Evolutionary conservation across 2,797 vertebrate genomes (phyloP), one percentile per base, ranked within the genome.

Genomic region (Chelidonichthys spinosus): DNA sequence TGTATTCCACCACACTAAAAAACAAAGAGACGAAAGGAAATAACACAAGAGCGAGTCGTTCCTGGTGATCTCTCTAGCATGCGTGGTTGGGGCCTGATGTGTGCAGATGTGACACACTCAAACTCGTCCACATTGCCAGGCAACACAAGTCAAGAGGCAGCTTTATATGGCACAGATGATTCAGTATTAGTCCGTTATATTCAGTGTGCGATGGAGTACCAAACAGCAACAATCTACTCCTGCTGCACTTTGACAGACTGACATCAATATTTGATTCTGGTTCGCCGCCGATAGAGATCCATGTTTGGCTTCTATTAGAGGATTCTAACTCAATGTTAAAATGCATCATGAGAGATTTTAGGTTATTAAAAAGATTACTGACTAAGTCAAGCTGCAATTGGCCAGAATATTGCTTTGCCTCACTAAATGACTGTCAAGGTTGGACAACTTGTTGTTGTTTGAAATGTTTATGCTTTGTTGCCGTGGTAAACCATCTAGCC

Each of bases 351-450:
- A 60, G 50, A 35, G 10, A 52, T 58, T 52, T 74, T 5, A 69
- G 76, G 13, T 46, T 44, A 15, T 47, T 59, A 61, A 66, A 59
- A 69, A 52, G 6, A 66, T 35, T 13, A 50, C 7, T 61, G 36
- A 79, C 40, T 64, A 69, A 73, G 58, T 59, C 2, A 58, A 72
- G 50, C 36, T 47, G 11, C 62, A 36, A 62, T 68, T 83, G 64
- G 5, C 37, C 64, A 59, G 36, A 82, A 59, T 63, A 83, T 58
- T 76, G 69, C 62, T 79, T 69, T 76, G 18, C 59, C 35, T 64
- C 44, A 4, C 55, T 61, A 61, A 82, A 77, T 47, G 54, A 47
- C 13, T 68, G 4, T 76, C 37, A 69, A 25, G 32, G 39, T 33
- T 61, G 49, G 53, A 71, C 44, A 64, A 66, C 46, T 69, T 33